These are phyloP conservation scores for Prietella phreatophila DNA, from an alignment of 2,113 vertebrate species.

Conservation along the genomic window DNA sequence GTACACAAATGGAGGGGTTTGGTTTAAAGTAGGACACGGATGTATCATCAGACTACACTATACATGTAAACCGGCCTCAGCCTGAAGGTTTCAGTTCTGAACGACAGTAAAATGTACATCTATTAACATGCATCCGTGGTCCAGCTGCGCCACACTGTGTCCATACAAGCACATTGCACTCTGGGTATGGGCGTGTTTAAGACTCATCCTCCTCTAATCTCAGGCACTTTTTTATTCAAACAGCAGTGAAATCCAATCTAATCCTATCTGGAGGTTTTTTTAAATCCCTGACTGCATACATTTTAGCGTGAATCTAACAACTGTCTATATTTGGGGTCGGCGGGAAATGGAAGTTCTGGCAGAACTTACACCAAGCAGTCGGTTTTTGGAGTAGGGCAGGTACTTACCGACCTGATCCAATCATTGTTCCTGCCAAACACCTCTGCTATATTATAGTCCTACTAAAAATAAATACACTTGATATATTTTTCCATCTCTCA, in stretches of 20 bases:
- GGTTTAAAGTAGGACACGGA: not conserved
- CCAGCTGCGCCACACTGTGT: slow-evolving; percentile 2
- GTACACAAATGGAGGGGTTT: not conserved
- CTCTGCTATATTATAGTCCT: not conserved
- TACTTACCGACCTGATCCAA: no score
- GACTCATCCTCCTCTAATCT: not conserved
- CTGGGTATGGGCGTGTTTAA: not conserved
- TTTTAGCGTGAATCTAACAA: not conserved
- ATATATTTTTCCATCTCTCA: not conserved
- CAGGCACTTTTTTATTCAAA: not conserved
- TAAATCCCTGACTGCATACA: not conserved
- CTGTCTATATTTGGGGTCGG: not conserved
- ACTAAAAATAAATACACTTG: no score
- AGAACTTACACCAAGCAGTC: not conserved
- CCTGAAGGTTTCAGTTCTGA: not conserved
- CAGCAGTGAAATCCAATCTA: not conserved
- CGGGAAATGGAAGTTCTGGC: not conserved
- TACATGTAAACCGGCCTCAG: not conserved
- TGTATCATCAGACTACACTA: not conserved
- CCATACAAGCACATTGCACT: slow-evolving; percentile 1
- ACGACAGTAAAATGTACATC: not conserved
- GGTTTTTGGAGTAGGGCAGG: not conserved
- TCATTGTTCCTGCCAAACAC: not conserved
- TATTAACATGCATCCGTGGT: not conserved
- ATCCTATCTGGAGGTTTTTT: not conserved